Evolutionary conservation across 1,140 invertebrate species (phyloP), one percentile per base, ranked within the genome.

Genomic region (Diploscapter pachys): DNA sequence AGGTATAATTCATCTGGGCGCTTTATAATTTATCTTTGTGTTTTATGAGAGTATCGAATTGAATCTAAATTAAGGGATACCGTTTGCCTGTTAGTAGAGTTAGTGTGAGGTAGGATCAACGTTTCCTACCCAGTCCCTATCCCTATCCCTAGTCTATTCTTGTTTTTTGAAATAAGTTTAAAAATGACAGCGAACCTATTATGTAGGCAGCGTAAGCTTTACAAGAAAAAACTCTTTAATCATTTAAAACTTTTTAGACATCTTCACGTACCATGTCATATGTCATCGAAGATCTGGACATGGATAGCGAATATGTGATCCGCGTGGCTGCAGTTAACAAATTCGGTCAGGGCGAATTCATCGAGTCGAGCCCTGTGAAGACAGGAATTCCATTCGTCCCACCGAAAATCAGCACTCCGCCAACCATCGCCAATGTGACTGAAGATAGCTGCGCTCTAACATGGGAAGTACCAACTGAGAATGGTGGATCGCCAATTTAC

Each of bases 401-500:
- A 55, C 83, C 83, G 8, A 53, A 61, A 6, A 79, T 85, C 52
- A 69, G 63, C 3, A 66, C 31, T 8, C 61, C 82, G 5, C 82
- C 82, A 50, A 62, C 54, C 0, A 73, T 83, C 50, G 59, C 57
- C 1, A 66, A 81, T 71, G 72, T 80, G 1, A 74, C 62, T 51
- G 61, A 69, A 49, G 73, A 65, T 49, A 63, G 31, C 5, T 96
- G 96, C 3, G 94, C 96, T 85, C 89, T 99, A 4, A 91, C 92
- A 83, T 99, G 97, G 97, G 91, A 91, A 3, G 96, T 93, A 87
- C 96, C 96, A 5, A 90, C 91, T 81, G 90, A 89, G 65, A 95
- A 99, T 86, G 96, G 96, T 56, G 96, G 96, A 61, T 90, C 94
- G 54, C 90, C 93, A 80, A 92, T 99, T 79, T 93, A 93, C 86